Conservation (phyloP, 2,888 invertebrate species). For the Octodonta nipae region DNA sequence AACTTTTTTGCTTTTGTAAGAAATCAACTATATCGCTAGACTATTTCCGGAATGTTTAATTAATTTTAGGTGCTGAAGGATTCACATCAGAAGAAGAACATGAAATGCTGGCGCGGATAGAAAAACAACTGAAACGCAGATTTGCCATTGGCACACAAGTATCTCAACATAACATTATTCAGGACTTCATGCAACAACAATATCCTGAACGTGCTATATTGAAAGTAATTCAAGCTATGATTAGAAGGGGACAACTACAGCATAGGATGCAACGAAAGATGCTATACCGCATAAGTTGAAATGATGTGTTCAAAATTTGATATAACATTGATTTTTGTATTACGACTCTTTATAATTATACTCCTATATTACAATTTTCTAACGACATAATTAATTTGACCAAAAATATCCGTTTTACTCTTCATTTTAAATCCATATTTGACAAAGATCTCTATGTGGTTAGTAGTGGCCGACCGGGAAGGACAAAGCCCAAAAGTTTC, state of each 20-base stretch:
- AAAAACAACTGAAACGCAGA: conserved; percentile 84
- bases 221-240: conserved; percentile 89
- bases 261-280: conserved; percentile 94
- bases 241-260: conserved; percentile 88
- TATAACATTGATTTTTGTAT: too few species aligned
- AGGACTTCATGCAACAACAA: conserved; percentile 72
- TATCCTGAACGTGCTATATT: conserved; percentile 75
- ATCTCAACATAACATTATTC: conserved; percentile 84
- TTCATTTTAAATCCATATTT: too few species aligned
- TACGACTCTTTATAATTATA: too few species aligned
- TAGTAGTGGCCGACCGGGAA: too few species aligned
- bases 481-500: too few species aligned
- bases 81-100: conserved; percentile 92
- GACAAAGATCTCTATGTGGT: too few species aligned
- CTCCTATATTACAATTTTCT: too few species aligned
- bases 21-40: neutral
- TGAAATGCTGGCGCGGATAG: conserved; percentile 76
- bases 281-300: conserved; percentile 78
- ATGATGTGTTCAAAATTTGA: too few species aligned
- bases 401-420: too few species aligned
- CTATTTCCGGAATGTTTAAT: neutral
- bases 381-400: too few species aligned
- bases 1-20: too few species aligned
- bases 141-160: conserved; percentile 95
- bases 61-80: conserved; percentile 78